Percentiles rank a stretch among this genome's conserved stretches.
These are phyloP conservation scores for Collichthys lucidus DNA, from an alignment of 2,113 vertebrate species.

Conservation along the genomic window DNA sequence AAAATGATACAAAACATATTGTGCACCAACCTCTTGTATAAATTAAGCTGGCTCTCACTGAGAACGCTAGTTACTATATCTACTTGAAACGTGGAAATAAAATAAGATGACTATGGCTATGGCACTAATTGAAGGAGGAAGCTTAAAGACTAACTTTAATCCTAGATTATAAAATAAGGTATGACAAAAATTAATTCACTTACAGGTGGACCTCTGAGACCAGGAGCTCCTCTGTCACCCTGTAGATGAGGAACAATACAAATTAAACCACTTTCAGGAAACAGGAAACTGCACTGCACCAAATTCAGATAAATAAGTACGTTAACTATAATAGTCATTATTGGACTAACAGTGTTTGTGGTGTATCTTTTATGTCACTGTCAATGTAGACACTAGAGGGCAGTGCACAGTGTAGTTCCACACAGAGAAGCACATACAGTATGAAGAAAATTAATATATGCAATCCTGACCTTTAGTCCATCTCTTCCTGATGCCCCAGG, in stretches of 20 bases:
- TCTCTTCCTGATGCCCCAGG: constrained; percentile 82
- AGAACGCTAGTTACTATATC: background rate
- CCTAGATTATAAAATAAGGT: too few species aligned
- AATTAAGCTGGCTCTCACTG: background rate
- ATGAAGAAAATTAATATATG: constrained; percentile 6
- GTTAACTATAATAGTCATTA: too few species aligned
- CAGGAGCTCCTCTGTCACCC: constrained; percentile 83
- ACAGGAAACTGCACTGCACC: background rate
- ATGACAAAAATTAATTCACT: constrained; percentile 49
- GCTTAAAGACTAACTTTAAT: background rate
- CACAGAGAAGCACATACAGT: background rate
- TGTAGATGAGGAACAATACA: constrained; percentile 41
- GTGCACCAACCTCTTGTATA: background rate
- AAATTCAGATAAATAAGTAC: background rate
- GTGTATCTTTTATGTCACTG: background rate
- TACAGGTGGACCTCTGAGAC: constrained; percentile 82
- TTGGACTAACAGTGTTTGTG: background rate
- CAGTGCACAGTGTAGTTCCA: background rate
- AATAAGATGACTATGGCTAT: background rate
- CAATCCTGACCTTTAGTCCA: constrained; percentile 82
- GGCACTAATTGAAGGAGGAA: background rate
- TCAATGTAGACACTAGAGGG: constrained; percentile 1
- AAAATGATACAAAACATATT: background rate
- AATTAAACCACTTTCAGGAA: background rate
- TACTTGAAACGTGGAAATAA: background rate